phyloP scores from a whole-genome alignment of 2,113 vertebrate genomes.

The Eleginops maclovinus region DNA sequence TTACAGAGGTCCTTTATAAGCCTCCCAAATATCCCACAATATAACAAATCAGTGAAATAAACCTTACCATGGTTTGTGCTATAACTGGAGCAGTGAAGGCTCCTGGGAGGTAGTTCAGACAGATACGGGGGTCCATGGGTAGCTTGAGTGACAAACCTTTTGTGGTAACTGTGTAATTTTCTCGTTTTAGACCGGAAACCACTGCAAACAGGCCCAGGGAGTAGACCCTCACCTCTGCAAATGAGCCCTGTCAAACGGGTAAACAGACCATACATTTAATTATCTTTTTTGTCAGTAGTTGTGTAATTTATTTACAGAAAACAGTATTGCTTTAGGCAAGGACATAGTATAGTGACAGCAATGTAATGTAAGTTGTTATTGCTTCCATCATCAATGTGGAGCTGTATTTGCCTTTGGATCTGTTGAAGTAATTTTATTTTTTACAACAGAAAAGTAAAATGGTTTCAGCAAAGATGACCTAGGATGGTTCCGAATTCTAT shows the following conservation, averaged over 20 bases:
- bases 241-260: slow-evolving; percentile 75
- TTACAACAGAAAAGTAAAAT: too few species aligned
- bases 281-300: neutral
- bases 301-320: neutral
- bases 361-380: neutral
- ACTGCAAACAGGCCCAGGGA: slow-evolving; percentile 90
- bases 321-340: neutral
- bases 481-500: neutral
- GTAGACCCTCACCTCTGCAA: slow-evolving; percentile 87
- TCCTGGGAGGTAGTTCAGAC: slow-evolving; percentile 86
- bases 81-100: slow-evolving; percentile 84
- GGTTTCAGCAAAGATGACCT: neutral
- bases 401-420: neutral
- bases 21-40: neutral
- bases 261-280: neutral
- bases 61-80: slow-evolving; percentile 86
- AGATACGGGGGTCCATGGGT: slow-evolving; percentile 85
- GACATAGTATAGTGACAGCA: too few species aligned
- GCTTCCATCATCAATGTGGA: neutral
- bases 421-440: neutral
- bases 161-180: slow-evolving; percentile 87
- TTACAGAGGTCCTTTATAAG: neutral
- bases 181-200: slow-evolving; percentile 88
- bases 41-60: neutral
- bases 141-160: slow-evolving; percentile 85